Evolutionary conservation across 2,888 invertebrate species (phyloP), one percentile per base, ranked within the genome.

Genomic region (Hyalella azteca): DNA sequence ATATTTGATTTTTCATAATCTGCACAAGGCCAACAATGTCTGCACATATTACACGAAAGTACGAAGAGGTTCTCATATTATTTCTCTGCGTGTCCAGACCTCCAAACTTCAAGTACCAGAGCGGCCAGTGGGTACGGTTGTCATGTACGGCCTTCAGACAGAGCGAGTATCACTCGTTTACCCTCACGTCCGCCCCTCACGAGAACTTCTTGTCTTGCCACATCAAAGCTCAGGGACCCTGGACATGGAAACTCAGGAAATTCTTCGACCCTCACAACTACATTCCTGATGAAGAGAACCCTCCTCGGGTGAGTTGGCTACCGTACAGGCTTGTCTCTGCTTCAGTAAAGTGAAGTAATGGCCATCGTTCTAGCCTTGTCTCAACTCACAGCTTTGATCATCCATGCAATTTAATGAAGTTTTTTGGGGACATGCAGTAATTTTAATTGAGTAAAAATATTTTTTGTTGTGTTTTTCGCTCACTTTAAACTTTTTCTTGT

Each of bases 171-270:
- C 97, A 98, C 88, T 96, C 97, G 19, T 96, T 98, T 88, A 97
- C 97, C 0, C 88, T 98, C 77, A 97, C 97, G 0, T 97, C 97
- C 15, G 96, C 97, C 0, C 97, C 97, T 0, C 97, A 98, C 87
- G 96, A 97, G 88, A 96, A 96, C 88, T 95, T 93, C 88, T 90
- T 98, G 15, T 96, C 96, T 3, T 95, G 97, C 86, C 97, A 97
- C 87, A 97, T 98, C 85, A 98, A 97, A 87, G 93, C 93, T 0
- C 92, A 93, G 87, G 93, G 97, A 0, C 97, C 97, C 0, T 97
- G 97, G 97, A 97, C 97, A 0, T 98, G 97, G 97, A 97, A 97
- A 86, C 89, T 98, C 32, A 91, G 97, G 73, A 96, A 97, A 88
- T 96, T 81, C 82, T 85, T 84, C 41, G 84, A 85, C 39, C 85